Evolutionary conservation across 2,113 vertebrate species (phyloP).

Genomic region (Scopus umbretta): DNA sequence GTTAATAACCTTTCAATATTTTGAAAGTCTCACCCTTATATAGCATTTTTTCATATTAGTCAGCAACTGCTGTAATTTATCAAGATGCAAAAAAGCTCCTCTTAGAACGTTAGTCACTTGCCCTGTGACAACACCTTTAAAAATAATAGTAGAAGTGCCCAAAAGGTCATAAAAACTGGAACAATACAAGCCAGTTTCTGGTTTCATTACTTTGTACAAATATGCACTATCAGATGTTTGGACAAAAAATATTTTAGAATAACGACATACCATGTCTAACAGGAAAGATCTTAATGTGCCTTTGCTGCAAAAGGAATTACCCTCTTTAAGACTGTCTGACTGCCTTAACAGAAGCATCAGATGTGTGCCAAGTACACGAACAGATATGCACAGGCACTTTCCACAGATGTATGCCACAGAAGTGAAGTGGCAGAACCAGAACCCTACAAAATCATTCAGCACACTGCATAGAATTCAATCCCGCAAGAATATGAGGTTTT

Average conservation of each 20-base stretch:
- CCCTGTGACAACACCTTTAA: not conserved
- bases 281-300: not conserved
- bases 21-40: not conserved
- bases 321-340: not conserved
- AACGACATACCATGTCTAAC: not conserved
- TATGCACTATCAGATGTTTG: not conserved
- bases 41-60: not conserved
- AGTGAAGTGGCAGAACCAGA: not conserved
- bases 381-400: not conserved
- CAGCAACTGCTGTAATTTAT: not conserved
- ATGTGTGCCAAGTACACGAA: accelerated
- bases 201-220: not conserved
- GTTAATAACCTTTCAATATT: not conserved
- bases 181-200: not conserved
- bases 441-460: not conserved
- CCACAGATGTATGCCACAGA: not conserved
- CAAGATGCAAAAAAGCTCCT: not conserved
- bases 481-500: accelerated
- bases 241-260: not conserved
- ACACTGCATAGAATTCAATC: not conserved
- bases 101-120: not conserved
- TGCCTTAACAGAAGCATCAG: not conserved
- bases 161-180: not conserved
- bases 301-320: not conserved
- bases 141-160: not conserved